Percentiles rank a stretch among this genome's conserved stretches.
Evolutionary conservation across 2,113 vertebrate genomes (phyloP).

Genomic region (Varanus salvator): DNA sequence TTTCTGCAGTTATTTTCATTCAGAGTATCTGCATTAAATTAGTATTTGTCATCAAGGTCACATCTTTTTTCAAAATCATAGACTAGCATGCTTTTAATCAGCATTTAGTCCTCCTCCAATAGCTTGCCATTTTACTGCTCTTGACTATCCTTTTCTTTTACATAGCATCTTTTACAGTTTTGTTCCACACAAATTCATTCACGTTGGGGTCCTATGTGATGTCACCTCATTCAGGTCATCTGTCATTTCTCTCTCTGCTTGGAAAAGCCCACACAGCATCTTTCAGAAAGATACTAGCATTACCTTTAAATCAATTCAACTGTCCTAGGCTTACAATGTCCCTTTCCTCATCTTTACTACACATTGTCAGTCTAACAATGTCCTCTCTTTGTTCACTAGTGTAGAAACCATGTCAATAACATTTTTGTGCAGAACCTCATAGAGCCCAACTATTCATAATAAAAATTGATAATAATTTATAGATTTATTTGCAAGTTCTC

Average conservation of each 20-base stretch:
- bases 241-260: background rate
- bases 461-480: background rate
- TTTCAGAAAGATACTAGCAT: background rate
- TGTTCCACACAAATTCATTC: background rate
- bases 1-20: background rate
- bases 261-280: background rate
- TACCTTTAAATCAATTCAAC: background rate
- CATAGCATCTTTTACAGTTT: background rate
- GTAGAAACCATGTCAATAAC: background rate
- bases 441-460: background rate
- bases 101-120: background rate
- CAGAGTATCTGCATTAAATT: background rate
- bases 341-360: background rate
- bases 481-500: background rate
- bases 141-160: background rate
- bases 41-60: background rate
- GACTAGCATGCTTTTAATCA: background rate
- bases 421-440: background rate
- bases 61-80: background rate
- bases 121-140: too few species aligned
- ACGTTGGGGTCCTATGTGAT: background rate
- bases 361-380: background rate
- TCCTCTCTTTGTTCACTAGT: background rate
- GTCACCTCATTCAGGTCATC: background rate
- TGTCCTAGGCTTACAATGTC: background rate